Base-by-base conservation (phyloP, 2,113 vertebrate genomes). In the Lutjanus erythropterus region DNA sequence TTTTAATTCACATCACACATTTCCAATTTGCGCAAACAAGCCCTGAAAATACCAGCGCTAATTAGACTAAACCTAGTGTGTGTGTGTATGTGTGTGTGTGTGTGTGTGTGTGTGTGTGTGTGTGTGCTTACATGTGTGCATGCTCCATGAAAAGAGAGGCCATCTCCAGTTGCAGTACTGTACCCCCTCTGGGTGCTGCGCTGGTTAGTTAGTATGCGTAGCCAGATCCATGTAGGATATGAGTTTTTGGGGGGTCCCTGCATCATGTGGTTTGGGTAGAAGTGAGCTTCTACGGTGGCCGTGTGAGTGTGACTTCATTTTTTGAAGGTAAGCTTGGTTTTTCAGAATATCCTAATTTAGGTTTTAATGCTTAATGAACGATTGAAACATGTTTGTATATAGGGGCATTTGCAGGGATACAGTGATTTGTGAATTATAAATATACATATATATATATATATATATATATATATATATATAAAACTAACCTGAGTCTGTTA, bases 1-100 rank as follows among this genome's bases (percentile, higher is more conserved):
- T 94, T 97, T 97, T 94, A 95, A 96, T 97, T 95, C 93, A 94
- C 92, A 93, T 96, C 93, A 94, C 94, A 95, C 95, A 95, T 92
- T 94, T 93, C 83, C 92, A 95, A 95, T 89, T 92, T 86, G 94
- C 87, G 91, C 91, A 94, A 96, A 93, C 94, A 93, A 91, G 92
- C 89, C 94, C 92, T 87, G 93, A 94, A 95, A 92, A 80, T 84
- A 88, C 86, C 84, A 88, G 56, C 5, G 73, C 91, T 95, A 93
- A 75, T 96, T 96, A 95, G 87, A 80, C 83, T 92, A 93, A 91
- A 90, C 61, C 89, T 81, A 68, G 68, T 61, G 65, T 80, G 77
- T 67, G 70, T 66, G 42, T 58, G 77, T 67, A 67, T 66, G 42
- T 58, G 64, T 71, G 65, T 62, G 56, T 82, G 78, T 76, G 61